These are phyloP conservation scores for Hucho hucho DNA, from an alignment of 2,113 vertebrate species.

Conservation along the genomic window DNA sequence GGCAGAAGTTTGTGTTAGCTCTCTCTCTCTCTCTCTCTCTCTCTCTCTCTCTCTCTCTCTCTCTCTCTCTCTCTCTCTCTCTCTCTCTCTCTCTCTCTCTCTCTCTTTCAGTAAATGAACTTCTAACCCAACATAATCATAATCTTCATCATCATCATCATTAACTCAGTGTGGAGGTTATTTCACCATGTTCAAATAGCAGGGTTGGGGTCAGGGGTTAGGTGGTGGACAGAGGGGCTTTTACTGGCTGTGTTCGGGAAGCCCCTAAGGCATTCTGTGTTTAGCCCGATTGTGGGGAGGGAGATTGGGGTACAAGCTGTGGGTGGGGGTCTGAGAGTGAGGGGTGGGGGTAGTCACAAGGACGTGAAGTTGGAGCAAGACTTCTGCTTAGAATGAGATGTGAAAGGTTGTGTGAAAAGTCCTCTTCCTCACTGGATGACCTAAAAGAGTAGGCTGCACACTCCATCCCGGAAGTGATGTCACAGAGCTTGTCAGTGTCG, in stretches of 20 bases:
- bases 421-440: neutral
- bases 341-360: neutral
- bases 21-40: neutral
- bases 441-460: neutral
- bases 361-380: neutral
- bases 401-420: neutral
- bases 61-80: neutral
- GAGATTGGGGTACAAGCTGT: neutral
- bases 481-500: neutral
- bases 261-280: neutral
- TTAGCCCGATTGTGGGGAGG: neutral
- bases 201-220: neutral
- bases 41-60: neutral
- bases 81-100: neutral
- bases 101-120: neutral
- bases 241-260: neutral
- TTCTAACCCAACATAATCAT: neutral
- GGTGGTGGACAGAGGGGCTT: neutral
- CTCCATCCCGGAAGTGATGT: neutral
- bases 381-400: neutral
- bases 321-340: neutral
- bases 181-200: neutral
- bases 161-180: slow-evolving; percentile 8
- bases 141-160: neutral
- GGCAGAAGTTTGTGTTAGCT: neutral